Conservation (phyloP, 2,113 vertebrate genomes). For the Phrynocephalus versicolor region DNA sequence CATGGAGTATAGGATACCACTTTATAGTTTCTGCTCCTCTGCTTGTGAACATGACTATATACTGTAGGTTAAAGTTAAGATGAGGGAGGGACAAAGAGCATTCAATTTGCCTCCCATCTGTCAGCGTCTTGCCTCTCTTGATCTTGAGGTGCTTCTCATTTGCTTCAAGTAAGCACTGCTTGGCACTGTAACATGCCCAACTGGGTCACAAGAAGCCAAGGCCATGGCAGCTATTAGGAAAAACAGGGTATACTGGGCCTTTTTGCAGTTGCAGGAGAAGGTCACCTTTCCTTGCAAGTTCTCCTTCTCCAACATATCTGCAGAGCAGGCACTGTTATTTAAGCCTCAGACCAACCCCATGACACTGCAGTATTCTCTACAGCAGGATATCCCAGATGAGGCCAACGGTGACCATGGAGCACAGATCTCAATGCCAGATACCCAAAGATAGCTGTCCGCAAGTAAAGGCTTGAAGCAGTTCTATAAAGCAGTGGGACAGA, state of each 20-base stretch:
- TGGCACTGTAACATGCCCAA: background rate
- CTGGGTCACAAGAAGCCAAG: background rate
- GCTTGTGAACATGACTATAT: background rate
- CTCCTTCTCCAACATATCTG: background rate
- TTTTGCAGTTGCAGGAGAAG: background rate
- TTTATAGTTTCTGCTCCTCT: background rate
- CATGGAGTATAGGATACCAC: background rate
- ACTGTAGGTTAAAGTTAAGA: background rate
- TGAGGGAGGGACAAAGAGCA: background rate
- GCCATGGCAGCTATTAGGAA: too few species aligned
- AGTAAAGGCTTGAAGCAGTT: background rate
- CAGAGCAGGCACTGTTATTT: background rate
- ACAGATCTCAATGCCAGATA: background rate
- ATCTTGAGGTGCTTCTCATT: background rate
- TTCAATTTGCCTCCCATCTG: background rate
- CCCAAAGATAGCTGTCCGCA: background rate
- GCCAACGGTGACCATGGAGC: background rate
- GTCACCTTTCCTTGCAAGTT: background rate
- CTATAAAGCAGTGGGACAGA: background rate
- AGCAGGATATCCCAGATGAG: background rate
- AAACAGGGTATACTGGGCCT: background rate
- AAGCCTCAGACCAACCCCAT: background rate
- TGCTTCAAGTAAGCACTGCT: background rate
- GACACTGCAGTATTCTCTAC: background rate
- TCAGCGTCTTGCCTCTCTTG: background rate